Conservation (phyloP, 2,888 invertebrate species). For the Caenorhabditis drosophilae region DNA sequence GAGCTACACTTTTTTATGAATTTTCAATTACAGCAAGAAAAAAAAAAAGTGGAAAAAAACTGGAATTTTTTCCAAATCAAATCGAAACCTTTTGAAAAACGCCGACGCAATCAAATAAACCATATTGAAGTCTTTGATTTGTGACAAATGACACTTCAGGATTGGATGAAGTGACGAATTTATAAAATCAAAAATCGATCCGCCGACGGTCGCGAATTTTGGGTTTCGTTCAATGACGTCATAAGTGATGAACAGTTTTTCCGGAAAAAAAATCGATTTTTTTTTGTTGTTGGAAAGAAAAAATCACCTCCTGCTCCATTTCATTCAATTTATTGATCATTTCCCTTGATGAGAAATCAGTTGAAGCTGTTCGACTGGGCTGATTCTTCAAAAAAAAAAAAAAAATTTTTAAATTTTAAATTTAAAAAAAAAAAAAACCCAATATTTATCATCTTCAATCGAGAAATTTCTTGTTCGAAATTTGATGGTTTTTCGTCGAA, state of each 20-base stretch:
- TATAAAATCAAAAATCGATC: conserved; percentile 33
- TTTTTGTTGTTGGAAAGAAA: too few relatives aligned
- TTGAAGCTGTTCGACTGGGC: conserved; percentile 23
- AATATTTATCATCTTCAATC: conserved; percentile 27
- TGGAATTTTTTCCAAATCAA: too few relatives aligned
- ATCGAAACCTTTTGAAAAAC: conserved; percentile 35
- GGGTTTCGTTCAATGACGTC: conserved; percentile 36
- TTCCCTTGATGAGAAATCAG: conserved; percentile 29
- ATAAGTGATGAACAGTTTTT: conserved; percentile 8
- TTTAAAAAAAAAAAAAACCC: conserved; percentile 18
- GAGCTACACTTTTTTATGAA: conserved; percentile 23
- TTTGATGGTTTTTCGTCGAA: conserved; percentile 26
- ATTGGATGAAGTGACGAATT: conserved; percentile 24
- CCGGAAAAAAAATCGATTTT: too few relatives aligned
- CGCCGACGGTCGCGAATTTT: conserved; percentile 33
- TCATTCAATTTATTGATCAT: conserved; percentile 35
- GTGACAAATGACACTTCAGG: conserved; percentile 30
- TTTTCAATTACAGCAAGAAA: too few relatives aligned
- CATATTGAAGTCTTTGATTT: conserved; percentile 30
- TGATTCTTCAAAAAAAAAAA: conserved; percentile 13
- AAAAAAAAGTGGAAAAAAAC: too few relatives aligned
- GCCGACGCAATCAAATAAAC: conserved; percentile 28
- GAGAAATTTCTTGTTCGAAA: conserved; percentile 30
- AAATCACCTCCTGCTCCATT: conserved; percentile 39
- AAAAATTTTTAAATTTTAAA: background rate